Evolutionary conservation across 2,888 invertebrate genomes (phyloP).

Genomic region (Cyaniris semiargus): DNA sequence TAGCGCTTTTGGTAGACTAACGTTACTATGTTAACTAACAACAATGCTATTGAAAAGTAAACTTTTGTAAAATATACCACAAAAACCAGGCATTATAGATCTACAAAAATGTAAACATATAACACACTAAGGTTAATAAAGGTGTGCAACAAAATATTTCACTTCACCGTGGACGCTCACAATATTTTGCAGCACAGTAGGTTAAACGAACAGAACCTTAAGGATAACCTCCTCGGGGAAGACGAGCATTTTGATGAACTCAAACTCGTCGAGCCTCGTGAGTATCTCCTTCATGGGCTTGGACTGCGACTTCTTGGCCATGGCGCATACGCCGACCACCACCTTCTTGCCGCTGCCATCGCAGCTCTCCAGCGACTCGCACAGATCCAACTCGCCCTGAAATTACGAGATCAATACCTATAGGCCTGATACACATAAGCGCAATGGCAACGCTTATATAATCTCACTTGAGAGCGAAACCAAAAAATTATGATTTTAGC

Average conservation of each 20-base stretch:
- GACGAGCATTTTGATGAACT: constrained; percentile 96
- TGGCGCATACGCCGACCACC: constrained; percentile 98
- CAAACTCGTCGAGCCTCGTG: constrained; percentile 96
- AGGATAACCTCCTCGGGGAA: constrained; percentile 98
- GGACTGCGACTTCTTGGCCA: constrained; percentile 99
- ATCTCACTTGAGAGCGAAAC: too few relatives aligned
- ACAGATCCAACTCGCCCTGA: constrained; percentile 89
- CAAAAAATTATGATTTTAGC: too few relatives aligned
- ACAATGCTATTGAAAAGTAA: background rate
- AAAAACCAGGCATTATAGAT: background rate
- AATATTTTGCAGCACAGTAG: constrained; percentile 73
- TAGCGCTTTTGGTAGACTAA: background rate
- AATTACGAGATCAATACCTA: background rate
- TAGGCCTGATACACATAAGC: too few relatives aligned
- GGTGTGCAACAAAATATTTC: constrained; percentile 46
- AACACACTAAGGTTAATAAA: constrained; percentile 33
- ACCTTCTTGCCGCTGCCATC: constrained; percentile 91
- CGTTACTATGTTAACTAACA: background rate
- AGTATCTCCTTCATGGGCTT: constrained; percentile 99
- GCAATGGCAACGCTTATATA: too few relatives aligned
- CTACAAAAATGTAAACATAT: too few relatives aligned
- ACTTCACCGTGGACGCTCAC: constrained; percentile 12
- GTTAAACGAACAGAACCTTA: constrained; percentile 84
- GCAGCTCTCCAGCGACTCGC: constrained; percentile 82
- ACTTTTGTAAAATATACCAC: background rate